Evolutionary conservation across 2,797 vertebrate species (phyloP), one percentile per base, ranked within the genome.

Genomic region (Coccyzus lansbergi): DNA sequence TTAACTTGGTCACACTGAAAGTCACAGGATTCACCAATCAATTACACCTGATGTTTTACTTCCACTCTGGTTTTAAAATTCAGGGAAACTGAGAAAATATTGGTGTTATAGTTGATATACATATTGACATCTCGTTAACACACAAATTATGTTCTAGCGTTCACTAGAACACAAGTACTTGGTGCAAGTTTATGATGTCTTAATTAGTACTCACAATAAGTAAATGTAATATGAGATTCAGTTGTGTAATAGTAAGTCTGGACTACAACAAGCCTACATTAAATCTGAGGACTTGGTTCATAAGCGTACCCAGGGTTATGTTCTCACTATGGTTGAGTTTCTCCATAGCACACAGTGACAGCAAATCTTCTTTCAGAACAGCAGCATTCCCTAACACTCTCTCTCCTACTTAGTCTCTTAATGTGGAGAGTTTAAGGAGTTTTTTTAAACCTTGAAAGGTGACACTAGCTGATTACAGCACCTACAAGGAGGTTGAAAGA

Each of bases 261-360:
- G 59, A 42, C 33, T 52, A 70, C 24, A 75, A 34, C 28, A 72
- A 72, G 49, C 9, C 38, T 20, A 28, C 15, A 31, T 31, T 63
- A 62, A n/a, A 84, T 40, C 24, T 15, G 40, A 55, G 29, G 10
- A 46, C 24, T 15, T 34, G 31, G 20, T 33, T 77, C 60, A 51
- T 1, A 0, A 75, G 13, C 1, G 16, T 12, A 67, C 18, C 6
- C 38, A 34, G 18, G 17, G 44, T 15, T 53, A 58, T 0, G 0
- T 17, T 49, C 38, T 42, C n/a, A 7, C n/a, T 33, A 3, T 2
- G 48, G 14, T 4, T 51, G 25, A 71, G 55, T 42, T 83, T 58
- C 59, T 51, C 51, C 13, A 4, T 4, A 83, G 16, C 17, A 72
- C 25, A 49, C 9, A 53, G 29, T 14, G 74, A 42, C 2, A 79